phyloP scores from a whole-genome alignment of 2,888 invertebrate species.

The Villa cingulata region DNA sequence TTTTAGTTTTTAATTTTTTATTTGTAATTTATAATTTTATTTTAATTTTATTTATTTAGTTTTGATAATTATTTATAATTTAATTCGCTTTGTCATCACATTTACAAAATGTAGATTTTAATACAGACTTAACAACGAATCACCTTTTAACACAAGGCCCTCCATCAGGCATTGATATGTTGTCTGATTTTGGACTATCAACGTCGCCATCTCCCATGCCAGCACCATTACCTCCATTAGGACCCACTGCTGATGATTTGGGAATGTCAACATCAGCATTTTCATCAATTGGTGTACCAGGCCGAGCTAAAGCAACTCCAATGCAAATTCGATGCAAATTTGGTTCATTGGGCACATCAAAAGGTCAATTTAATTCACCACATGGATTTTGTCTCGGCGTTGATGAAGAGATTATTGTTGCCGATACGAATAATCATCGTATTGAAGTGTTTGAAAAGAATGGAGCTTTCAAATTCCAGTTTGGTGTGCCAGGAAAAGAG shows the following conservation, averaged over 20 bases:
- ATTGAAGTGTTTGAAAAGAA: slow-evolving; percentile 91
- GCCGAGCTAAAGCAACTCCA: slow-evolving; percentile 60
- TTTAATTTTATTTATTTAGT: too few species aligned
- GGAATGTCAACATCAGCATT: slow-evolving; percentile 26
- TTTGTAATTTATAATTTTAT: background rate
- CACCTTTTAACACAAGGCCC: slow-evolving; percentile 44
- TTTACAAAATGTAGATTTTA: slow-evolving; percentile 25
- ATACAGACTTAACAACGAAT: slow-evolving; percentile 37
- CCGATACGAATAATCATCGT: slow-evolving; percentile 92
- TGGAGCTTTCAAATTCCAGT: slow-evolving; percentile 85
- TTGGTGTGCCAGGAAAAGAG: slow-evolving; percentile 88
- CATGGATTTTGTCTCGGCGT: slow-evolving; percentile 92
- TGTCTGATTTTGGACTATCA: slow-evolving; percentile 46
- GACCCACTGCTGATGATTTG: slow-evolving; percentile 38
- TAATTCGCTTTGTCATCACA: slow-evolving; percentile 1
- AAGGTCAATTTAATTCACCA: slow-evolving; percentile 92
- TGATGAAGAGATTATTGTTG: slow-evolving; percentile 92
- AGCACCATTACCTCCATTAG: slow-evolving; percentile 35
- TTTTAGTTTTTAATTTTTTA: background rate
- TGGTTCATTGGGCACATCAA: slow-evolving; percentile 82
- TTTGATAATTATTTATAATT: too few species aligned
- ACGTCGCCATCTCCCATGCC: slow-evolving; percentile 48
- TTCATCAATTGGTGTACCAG: slow-evolving; percentile 42
- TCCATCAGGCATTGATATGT: slow-evolving; percentile 45
- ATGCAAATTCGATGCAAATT: slow-evolving; percentile 88